These are phyloP conservation scores for Chionis minor DNA, from an alignment of 2,113 vertebrate genomes.

Conservation along the genomic window DNA sequence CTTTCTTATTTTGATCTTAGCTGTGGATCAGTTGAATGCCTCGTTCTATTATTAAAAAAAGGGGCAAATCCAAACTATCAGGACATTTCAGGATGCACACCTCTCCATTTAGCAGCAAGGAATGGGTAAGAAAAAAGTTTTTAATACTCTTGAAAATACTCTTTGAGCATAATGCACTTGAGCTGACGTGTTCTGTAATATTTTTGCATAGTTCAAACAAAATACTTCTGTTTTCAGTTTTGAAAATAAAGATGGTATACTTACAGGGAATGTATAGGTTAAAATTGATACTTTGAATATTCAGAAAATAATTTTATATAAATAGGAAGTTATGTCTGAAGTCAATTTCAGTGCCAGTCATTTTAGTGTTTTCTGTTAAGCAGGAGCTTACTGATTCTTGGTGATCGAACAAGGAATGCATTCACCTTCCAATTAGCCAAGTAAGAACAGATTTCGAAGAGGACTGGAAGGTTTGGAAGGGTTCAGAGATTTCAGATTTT, in stretches of 20 bases:
- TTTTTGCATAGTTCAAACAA: neutral
- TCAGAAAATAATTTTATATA: neutral
- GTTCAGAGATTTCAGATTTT: neutral
- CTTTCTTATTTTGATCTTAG: constrained; percentile 66
- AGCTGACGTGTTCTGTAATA: neutral
- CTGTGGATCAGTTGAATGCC: constrained; percentile 97
- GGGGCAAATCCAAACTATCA: constrained; percentile 98
- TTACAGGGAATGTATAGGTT: neutral
- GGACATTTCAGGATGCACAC: constrained; percentile 98
- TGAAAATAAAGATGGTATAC: neutral
- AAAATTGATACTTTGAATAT: neutral
- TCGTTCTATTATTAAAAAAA: constrained; percentile 91
- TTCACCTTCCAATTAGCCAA: neutral
- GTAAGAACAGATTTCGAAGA: neutral
- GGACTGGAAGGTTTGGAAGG: neutral
- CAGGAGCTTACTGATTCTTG: neutral
- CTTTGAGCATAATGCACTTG: neutral
- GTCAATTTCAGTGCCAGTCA: neutral
- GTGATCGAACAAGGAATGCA: fast-evolving
- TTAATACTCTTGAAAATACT: neutral
- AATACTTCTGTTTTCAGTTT: neutral
- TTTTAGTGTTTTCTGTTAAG: neutral
- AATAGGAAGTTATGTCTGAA: neutral
- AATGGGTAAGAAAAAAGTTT: constrained; percentile 84
- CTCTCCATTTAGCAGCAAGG: constrained; percentile 94